phyloP scores from a whole-genome alignment of 2,888 invertebrate species.

The Lochmaea crataegi region DNA sequence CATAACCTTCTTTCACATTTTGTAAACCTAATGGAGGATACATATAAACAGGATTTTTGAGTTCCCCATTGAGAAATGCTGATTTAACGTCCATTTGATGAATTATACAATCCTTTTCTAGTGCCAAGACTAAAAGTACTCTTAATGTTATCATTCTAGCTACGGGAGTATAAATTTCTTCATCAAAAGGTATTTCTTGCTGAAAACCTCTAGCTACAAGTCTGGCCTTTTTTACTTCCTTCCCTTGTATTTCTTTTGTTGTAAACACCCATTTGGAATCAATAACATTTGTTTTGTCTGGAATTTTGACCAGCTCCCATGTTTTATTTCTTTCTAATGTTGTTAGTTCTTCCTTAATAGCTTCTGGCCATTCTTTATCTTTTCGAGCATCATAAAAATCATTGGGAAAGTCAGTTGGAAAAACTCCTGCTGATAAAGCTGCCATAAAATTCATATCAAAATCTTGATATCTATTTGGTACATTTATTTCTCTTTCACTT shows the following conservation, averaged over 20 bases:
- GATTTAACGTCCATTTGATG: constrained; percentile 41
- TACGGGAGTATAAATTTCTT: constrained; percentile 40
- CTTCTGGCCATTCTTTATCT: neutral
- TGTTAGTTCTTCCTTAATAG: no score
- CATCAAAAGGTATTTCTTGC: constrained; percentile 18
- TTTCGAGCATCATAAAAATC: constrained; percentile 9
- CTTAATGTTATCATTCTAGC: constrained; percentile 20
- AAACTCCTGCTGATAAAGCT: constrained; percentile 1
- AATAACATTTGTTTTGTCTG: no score
- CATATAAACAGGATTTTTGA: constrained; percentile 24
- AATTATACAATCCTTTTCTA: constrained; percentile 32
- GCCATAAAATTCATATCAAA: neutral
- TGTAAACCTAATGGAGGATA: constrained; percentile 24
- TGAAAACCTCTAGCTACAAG: constrained; percentile 37
- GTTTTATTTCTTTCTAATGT: no score
- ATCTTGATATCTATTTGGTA: constrained; percentile 4
- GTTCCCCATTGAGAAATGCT: constrained; percentile 38
- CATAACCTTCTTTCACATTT: neutral
- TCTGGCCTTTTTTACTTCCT: constrained; percentile 34
- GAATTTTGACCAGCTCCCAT: no score
- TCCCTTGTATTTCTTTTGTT: constrained; percentile 33
- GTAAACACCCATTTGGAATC: constrained; percentile 32
- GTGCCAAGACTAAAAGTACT: constrained; percentile 32
- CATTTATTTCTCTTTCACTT: neutral
- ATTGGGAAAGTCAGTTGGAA: constrained; percentile 9